Base-by-base conservation (phyloP, 2,113 vertebrate genomes). In the Paedocypris sp. region DNA sequence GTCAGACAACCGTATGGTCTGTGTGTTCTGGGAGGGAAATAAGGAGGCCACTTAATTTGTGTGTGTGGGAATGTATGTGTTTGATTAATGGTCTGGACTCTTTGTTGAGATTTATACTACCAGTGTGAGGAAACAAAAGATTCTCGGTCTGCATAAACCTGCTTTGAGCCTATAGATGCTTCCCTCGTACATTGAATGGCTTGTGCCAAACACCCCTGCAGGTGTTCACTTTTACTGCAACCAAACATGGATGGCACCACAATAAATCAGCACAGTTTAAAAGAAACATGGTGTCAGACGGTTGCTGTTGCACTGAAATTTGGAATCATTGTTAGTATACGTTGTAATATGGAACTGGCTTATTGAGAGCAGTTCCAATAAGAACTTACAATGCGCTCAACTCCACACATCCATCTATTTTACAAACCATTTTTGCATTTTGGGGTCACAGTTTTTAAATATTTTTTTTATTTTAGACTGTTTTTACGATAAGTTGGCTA, bases 61-160 rank as follows among this genome's bases (percentile, higher is more conserved):
- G 31, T 50, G 49, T 64, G 50, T 18, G 28, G 35, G 36, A 39
- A 50, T 54, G 56, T 54, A 42, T 7, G n/a, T n/a, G 5, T 64
- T 33, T 35, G 52, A 59, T 36, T 65, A 54, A 56, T 60, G 10
- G 19, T 25, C 61, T 19, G 18, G 28, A 38, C 47, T 54, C 7
- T 35, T 23, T 15, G 25, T 49, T 8, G 7, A 64, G 68, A 77
- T 64, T 66, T 64, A 53, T 51, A 26, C 28, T 52, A 41, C 39
- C 36, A 50, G 43, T 61, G 60, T 56, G 49, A 43, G 29, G 46
- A 31, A 63, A 63, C 28, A 50, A 41, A 43, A 10, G 42, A 18
- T 31, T 11, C 22, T 54, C 8, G 52, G 38, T 47, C 33, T 45
- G 46, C 45, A 54, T 43, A 36, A 31, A 43, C 31, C 22, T 28